Conservation (phyloP, 2,113 vertebrate species). For the Mastomys natalensis region DNA sequence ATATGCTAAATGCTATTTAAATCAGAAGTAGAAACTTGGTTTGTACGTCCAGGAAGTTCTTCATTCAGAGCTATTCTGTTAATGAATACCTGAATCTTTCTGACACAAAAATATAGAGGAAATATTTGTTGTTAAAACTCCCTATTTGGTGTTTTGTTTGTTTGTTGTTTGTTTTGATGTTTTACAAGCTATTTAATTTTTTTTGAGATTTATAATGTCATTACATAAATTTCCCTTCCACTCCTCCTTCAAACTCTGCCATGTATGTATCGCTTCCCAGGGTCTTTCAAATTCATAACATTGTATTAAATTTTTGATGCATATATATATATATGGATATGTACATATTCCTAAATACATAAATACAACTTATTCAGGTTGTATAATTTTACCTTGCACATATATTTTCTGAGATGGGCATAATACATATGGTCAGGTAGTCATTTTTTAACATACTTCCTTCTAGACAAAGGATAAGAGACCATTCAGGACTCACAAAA, state of each 20-base stretch:
- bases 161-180: not conserved
- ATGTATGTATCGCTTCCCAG: not conserved
- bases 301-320: not conserved
- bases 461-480: not conserved
- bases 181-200: not conserved
- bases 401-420: not conserved
- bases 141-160: not conserved
- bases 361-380: not conserved
- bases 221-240: not conserved
- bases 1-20: not conserved
- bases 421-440: too few relatives aligned
- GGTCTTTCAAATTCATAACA: not conserved
- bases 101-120: not conserved
- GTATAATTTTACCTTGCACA: not conserved
- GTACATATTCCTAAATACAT: not conserved
- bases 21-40: not conserved
- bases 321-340: not conserved
- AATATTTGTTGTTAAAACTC: not conserved
- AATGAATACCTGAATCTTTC: not conserved
- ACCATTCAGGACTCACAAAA: not conserved
- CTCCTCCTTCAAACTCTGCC: not conserved
- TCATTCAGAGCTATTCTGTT: not conserved
- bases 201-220: not conserved
- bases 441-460: not conserved
- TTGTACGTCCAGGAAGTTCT: not conserved